phyloP scores from a whole-genome alignment of 2,888 invertebrate genomes.

The Eupithecia dodoneata region DNA sequence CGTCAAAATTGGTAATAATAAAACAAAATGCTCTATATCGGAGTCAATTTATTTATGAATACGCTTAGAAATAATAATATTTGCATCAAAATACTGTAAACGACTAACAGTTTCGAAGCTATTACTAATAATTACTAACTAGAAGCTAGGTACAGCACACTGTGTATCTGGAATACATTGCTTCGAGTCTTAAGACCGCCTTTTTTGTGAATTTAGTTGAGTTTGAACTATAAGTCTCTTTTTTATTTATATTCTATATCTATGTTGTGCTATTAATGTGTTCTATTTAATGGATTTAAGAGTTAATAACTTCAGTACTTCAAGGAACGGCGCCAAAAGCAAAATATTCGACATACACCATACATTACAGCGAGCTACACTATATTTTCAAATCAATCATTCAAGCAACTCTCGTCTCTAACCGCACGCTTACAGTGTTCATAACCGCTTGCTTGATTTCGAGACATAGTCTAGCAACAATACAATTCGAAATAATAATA shows the following conservation, averaged over 20 bases:
- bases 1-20: conserved; percentile 27
- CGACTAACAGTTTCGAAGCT: conserved; percentile 80
- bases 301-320: background rate
- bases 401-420: conserved; percentile 38
- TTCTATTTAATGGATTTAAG: background rate
- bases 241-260: background rate
- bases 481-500: conserved; percentile 40
- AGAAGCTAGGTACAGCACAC: conserved; percentile 69
- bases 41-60: conserved; percentile 84
- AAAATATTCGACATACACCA: conserved; percentile 36
- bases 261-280: background rate
- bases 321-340: background rate
- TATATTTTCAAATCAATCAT: conserved; percentile 44
- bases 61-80: conserved; percentile 83
- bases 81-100: conserved; percentile 83
- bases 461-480: conserved; percentile 38
- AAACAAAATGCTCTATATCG: conserved; percentile 71
- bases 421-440: conserved; percentile 25
- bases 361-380: conserved; percentile 39
- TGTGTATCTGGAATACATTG: conserved; percentile 30
- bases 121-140: conserved; percentile 58
- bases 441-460: conserved; percentile 40
- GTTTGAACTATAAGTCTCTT: background rate
- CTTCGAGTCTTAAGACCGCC: conserved; percentile 2
- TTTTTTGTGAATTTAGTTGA: background rate